Conservation (phyloP, 2,888 invertebrate species). For the Trichopria drosophilae region DNA sequence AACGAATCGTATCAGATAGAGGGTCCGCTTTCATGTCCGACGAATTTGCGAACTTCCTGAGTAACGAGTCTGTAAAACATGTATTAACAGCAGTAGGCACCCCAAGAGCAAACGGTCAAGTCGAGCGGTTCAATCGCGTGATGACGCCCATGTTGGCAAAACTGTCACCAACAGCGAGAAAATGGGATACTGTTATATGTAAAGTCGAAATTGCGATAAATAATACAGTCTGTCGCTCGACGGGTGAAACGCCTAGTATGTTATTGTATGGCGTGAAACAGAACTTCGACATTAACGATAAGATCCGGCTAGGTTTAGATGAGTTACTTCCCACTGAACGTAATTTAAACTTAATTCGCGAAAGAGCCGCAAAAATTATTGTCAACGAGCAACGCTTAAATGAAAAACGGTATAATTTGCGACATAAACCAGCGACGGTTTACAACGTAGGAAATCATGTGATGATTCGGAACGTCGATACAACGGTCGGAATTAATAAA, state of each 20-base stretch:
- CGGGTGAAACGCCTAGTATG: slow-evolving; percentile 37
- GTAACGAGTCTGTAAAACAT: too few relatives aligned
- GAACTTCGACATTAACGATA: slow-evolving; percentile 12
- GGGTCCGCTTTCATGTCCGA: too few relatives aligned
- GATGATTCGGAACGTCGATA: not conserved
- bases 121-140: too few relatives aligned
- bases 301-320: not conserved
- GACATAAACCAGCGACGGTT: not conserved
- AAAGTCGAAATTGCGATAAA: slow-evolving; percentile 36
- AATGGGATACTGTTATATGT: slow-evolving; percentile 16
- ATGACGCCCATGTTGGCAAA: slow-evolving; percentile 37
- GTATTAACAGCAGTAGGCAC: slow-evolving; percentile 40
- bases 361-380: too few relatives aligned
- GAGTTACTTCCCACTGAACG: not conserved
- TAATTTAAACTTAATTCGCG: not conserved
- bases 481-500: too few relatives aligned
- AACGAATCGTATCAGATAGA: too few relatives aligned
- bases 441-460: slow-evolving; percentile 2
- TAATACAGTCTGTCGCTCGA: slow-evolving; percentile 37
- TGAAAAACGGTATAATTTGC: too few relatives aligned
- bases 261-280: slow-evolving; percentile 41
- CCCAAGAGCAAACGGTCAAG: too few relatives aligned
- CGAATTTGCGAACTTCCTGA: too few relatives aligned
- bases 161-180: slow-evolving; percentile 11
- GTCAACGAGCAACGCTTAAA: too few relatives aligned